These are phyloP conservation scores for Paralvinella palmiformis DNA, from an alignment of 1,140 invertebrate species.

Conservation along the genomic window DNA sequence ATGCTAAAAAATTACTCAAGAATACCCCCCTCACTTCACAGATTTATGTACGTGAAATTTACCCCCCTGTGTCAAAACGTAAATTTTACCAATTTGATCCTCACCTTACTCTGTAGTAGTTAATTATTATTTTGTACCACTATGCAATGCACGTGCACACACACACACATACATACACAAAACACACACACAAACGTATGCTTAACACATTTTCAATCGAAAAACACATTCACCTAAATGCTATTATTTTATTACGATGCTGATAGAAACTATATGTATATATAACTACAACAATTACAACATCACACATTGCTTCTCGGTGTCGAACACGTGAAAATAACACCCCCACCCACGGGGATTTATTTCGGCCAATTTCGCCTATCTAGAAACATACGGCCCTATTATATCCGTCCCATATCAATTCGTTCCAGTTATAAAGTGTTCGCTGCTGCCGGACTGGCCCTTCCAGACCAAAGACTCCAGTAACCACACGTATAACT, in stretches of 20 bases:
- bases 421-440: conserved; percentile 7
- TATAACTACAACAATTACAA: background rate
- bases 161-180: no score
- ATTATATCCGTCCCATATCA: background rate
- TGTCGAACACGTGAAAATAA: background rate
- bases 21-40: no score
- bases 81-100: no score
- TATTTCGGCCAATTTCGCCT: background rate
- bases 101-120: no score
- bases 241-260: background rate
- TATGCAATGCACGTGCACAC: no score
- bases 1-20: no score
- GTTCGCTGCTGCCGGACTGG: conserved; percentile 4
- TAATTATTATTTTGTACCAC: no score
- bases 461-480: conserved; percentile 7
- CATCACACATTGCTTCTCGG: no score
- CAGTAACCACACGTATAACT: conserved; percentile 12
- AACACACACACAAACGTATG: no score
- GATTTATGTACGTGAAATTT: no score
- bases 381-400: background rate
- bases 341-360: background rate
- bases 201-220: no score
- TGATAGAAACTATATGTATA: background rate
- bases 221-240: background rate
- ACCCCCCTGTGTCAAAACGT: no score